phyloP scores from a whole-genome alignment of 2,797 vertebrate species.

The Falco biarmicus region DNA sequence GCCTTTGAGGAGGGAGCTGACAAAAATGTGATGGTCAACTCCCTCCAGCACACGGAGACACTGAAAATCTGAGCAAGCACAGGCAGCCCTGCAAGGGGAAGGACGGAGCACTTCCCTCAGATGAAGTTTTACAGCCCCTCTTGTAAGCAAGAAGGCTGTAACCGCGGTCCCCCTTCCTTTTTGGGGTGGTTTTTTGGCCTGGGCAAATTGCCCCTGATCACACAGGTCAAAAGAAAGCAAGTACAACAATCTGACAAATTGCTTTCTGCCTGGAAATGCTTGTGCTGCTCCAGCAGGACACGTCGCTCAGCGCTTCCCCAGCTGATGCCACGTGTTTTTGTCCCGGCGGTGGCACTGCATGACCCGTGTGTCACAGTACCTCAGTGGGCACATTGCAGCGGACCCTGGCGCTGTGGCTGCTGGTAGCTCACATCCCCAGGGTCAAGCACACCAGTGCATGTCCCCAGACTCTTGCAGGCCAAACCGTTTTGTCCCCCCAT shows the following conservation, averaged over 20 bases:
- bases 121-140: background rate
- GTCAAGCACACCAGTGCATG: fast-evolving
- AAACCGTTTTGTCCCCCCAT: background rate
- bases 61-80: background rate
- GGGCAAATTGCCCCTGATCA: background rate
- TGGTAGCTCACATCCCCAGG: background rate
- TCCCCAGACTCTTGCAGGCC: background rate
- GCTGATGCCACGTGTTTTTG: fast-evolving
- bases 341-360: fast-evolving
- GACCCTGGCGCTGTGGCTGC: fast-evolving
- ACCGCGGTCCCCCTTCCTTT: fast-evolving
- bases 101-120: background rate
- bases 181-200: background rate
- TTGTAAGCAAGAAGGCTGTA: background rate
- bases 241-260: background rate
- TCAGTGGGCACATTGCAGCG: fast-evolving
- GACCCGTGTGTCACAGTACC: fast-evolving
- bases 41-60: background rate
- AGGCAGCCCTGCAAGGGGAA: fast-evolving
- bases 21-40: background rate
- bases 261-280: background rate
- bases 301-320: fast-evolving
- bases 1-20: constrained; percentile 40
- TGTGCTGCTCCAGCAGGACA: fast-evolving
- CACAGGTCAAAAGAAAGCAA: background rate